Percentiles rank a stretch among this genome's conserved stretches.
Conservation (phyloP, 2,797 vertebrate species). For the Mastacembelus armatus region DNA sequence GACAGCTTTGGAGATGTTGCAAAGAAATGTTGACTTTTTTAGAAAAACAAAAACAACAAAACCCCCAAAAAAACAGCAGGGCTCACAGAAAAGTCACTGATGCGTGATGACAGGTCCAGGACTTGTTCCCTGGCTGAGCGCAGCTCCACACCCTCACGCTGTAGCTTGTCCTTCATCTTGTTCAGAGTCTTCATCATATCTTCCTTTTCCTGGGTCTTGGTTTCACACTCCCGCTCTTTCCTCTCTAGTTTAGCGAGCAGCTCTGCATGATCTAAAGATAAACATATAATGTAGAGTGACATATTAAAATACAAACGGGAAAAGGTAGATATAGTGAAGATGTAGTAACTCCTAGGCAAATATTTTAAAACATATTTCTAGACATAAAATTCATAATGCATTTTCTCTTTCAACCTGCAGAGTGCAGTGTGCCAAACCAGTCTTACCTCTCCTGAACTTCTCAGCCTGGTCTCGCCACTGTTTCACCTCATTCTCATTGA, state of each 20-base stretch:
- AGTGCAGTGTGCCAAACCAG: constrained; percentile 26
- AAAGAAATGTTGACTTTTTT: too few species aligned
- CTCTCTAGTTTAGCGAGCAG: constrained; percentile 90
- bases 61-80: background rate
- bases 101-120: constrained; percentile 89
- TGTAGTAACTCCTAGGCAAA: background rate
- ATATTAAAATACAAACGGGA: background rate
- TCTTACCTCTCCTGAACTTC: constrained; percentile 95
- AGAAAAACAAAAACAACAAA: too few species aligned
- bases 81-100: constrained; percentile 90
- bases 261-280: constrained; percentile 87
- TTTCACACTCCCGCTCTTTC: constrained; percentile 96
- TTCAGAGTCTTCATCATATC: constrained; percentile 99
- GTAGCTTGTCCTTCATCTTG: constrained; percentile 99
- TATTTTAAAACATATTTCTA: background rate
- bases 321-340: background rate
- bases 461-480: constrained; percentile 97
- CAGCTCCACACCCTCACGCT: constrained; percentile 93
- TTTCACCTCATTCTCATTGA: constrained; percentile 98
- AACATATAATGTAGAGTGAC: background rate
- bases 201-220: constrained; percentile 95
- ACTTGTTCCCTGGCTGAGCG: constrained; percentile 93
- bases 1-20: too few species aligned
- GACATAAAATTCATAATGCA: background rate
- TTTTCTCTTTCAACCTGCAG: constrained; percentile 36